Conservation (phyloP, 2,888 invertebrate genomes). For the Drosophila flavopinicola region DNA sequence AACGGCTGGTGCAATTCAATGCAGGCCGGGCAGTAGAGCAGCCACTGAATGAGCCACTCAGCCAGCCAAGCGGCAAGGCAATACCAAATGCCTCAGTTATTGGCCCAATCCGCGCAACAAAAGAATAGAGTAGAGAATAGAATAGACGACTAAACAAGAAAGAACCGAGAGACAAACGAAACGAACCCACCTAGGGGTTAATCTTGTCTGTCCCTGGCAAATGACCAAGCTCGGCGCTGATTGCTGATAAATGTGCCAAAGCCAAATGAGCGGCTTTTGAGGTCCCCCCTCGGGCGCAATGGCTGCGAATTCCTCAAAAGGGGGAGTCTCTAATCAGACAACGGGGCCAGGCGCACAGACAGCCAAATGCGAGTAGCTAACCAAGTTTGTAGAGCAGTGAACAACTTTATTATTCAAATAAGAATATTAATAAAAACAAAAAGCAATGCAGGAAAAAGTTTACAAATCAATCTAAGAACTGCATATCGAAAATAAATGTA, state of each 20-base stretch:
- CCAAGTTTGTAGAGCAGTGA: not conserved
- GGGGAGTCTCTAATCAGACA: slow-evolving; percentile 1
- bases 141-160: slow-evolving; percentile 2
- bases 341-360: not conserved
- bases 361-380: too few species aligned
- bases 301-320: not conserved
- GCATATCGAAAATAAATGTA: too few species aligned
- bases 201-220: slow-evolving; percentile 44
- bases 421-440: too few species aligned
- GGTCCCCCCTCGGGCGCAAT: not conserved
- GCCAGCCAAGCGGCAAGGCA: slow-evolving; percentile 74
- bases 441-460: too few species aligned
- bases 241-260: slow-evolving; percentile 65
- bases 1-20: slow-evolving; percentile 44
- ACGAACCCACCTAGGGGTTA: slow-evolving; percentile 48
- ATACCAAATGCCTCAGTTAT: slow-evolving; percentile 65
- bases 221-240: slow-evolving; percentile 55
- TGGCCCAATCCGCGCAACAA: slow-evolving; percentile 52
- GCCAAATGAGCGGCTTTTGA: slow-evolving; percentile 9
- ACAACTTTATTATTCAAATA: not conserved
- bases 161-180: slow-evolving; percentile 18
- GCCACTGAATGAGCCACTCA: slow-evolving; percentile 54
- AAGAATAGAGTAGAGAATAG: slow-evolving; percentile 8
- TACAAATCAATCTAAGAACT: too few species aligned
- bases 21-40: slow-evolving; percentile 53